Percentiles rank a stretch among this genome's conserved stretches.
phyloP scores from a whole-genome alignment of 2,888 invertebrate genomes.

The Amblyjoppa proteus region DNA sequence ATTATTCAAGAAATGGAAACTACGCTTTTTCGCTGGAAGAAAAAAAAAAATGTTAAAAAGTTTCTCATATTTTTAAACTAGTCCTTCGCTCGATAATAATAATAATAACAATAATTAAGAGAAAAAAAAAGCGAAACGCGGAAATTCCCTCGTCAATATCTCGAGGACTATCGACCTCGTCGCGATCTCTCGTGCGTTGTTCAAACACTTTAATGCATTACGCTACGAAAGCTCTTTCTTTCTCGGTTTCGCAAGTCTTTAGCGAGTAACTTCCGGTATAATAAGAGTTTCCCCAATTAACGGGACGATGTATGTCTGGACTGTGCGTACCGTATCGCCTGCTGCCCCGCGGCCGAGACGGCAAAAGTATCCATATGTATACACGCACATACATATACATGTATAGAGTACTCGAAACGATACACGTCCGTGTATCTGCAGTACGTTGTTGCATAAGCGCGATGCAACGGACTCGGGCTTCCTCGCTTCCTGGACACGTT shows the following conservation, averaged over 20 bases:
- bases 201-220: slow-evolving; percentile 62
- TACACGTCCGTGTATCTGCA: neutral
- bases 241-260: slow-evolving; percentile 66
- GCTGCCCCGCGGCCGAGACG: slow-evolving; percentile 66
- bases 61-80: too few relatives aligned
- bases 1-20: neutral
- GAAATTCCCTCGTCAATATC: slow-evolving; percentile 43
- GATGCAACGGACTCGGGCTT: slow-evolving; percentile 57
- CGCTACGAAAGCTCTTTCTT: slow-evolving; percentile 27
- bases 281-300: slow-evolving; percentile 68
- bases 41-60: too few relatives aligned
- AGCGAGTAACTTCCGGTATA: slow-evolving; percentile 71
- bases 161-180: slow-evolving; percentile 14
- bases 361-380: slow-evolving; percentile 65
- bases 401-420: neutral
- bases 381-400: neutral
- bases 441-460: slow-evolving; percentile 52
- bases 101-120: slow-evolving; percentile 3
- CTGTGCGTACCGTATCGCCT: slow-evolving; percentile 60
- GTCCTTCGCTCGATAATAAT: neutral
- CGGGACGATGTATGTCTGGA: slow-evolving; percentile 45
- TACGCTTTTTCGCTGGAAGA: too few relatives aligned
- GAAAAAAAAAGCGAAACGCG: slow-evolving; percentile 38
- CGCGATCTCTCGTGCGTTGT: slow-evolving; percentile 42
- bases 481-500: slow-evolving; percentile 56